phyloP scores from a whole-genome alignment of 2,888 invertebrate genomes.

The Muscina levida region DNA sequence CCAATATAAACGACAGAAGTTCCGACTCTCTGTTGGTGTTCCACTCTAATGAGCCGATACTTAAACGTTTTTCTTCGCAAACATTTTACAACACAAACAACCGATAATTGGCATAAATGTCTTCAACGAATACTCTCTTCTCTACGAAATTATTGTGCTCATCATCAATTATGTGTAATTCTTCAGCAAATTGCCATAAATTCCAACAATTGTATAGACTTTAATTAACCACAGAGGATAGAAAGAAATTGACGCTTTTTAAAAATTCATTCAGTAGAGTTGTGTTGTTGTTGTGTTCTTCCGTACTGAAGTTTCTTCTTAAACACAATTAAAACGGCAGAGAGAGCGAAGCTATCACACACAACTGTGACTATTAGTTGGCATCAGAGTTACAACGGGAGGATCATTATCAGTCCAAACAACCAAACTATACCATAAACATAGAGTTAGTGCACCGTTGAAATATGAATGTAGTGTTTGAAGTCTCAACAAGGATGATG shows the following conservation, averaged over 20 bases:
- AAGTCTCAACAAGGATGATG: background rate
- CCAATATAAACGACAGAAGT: too few relatives aligned
- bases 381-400: slow-evolving; percentile 6
- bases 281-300: background rate
- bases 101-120: too few relatives aligned
- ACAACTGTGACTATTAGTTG: background rate
- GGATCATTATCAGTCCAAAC: background rate
- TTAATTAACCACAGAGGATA: background rate
- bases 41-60: too few relatives aligned
- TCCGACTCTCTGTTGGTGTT: too few relatives aligned
- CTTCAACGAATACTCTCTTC: too few relatives aligned
- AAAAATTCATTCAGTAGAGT: slow-evolving; percentile 2
- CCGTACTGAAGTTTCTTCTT: too few relatives aligned
- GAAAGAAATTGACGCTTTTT: background rate
- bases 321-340: too few relatives aligned
- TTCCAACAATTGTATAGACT: background rate
- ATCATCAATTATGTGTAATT: background rate
- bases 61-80: too few relatives aligned
- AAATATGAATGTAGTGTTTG: slow-evolving; percentile 15
- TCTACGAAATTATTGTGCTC: background rate
- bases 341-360: too few relatives aligned
- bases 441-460: background rate
- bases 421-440: too few relatives aligned
- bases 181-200: background rate
- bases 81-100: too few relatives aligned